phyloP scores from a whole-genome alignment of 2,888 invertebrate genomes.

The Lasioglossum oenotherae region DNA sequence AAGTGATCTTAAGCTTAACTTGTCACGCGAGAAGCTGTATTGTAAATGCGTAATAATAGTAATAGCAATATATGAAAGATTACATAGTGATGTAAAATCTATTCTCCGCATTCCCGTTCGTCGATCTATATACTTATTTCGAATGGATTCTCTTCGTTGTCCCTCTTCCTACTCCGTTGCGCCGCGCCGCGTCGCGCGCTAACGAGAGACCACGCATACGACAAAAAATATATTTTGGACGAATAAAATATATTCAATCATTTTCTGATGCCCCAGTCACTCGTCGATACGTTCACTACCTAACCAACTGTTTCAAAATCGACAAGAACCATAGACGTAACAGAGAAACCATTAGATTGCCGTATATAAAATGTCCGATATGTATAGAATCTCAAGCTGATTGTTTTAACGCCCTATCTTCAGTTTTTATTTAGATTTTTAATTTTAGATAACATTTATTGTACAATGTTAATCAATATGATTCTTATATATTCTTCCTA shows the following conservation, averaged over 20 bases:
- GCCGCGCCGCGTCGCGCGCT: not conserved
- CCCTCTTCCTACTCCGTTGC: not conserved
- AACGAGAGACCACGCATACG: not conserved
- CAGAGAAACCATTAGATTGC: not conserved
- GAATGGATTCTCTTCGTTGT: not conserved
- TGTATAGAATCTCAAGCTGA: too few relatives aligned
- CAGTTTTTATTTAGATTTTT: too few relatives aligned
- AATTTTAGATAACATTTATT: too few relatives aligned
- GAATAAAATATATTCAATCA: slow-evolving; percentile 2
- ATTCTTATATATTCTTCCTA: too few relatives aligned
- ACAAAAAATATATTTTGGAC: not conserved
- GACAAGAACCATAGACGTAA: not conserved
- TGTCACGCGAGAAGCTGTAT: slow-evolving; percentile 37
- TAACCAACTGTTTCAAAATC: not conserved
- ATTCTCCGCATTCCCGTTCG: slow-evolving; percentile 12
- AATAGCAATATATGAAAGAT: slow-evolving; percentile 40
- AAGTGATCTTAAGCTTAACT: slow-evolving; percentile 44
- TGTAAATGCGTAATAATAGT: slow-evolving; percentile 39
- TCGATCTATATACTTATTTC: slow-evolving; percentile 18
- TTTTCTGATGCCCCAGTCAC: not conserved
- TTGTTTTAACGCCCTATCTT: too few relatives aligned
- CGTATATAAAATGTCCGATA: not conserved
- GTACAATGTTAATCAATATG: too few relatives aligned
- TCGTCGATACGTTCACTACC: not conserved
- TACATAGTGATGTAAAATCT: slow-evolving; percentile 7